Evolutionary conservation across 2,888 invertebrate genomes (phyloP).

Genomic region (Agriotes lineatus): DNA sequence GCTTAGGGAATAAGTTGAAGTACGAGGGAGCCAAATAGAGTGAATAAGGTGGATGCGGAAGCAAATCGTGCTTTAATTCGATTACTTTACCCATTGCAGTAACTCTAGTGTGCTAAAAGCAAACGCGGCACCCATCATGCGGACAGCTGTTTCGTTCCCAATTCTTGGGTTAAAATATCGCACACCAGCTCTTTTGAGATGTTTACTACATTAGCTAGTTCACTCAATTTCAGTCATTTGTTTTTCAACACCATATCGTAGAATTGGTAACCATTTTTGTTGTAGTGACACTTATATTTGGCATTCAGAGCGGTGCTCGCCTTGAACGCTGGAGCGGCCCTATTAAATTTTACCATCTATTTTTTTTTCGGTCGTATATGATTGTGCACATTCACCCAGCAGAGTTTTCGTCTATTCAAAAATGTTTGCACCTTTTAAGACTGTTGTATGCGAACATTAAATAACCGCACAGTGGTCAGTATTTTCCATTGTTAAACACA

Average conservation of each 20-base stretch:
- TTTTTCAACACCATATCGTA: not conserved
- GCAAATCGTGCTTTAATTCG: not conserved
- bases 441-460: too few relatives aligned
- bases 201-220: not conserved
- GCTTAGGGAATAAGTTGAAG: not conserved
- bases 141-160: not conserved
- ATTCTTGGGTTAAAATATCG: not conserved
- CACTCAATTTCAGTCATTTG: not conserved
- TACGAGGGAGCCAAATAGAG: not conserved
- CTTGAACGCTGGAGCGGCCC: not conserved
- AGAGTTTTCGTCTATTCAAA: not conserved
- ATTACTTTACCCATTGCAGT: not conserved
- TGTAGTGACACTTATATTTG: not conserved
- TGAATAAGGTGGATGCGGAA: not conserved
- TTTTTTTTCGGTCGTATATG: slow-evolving; percentile 1
- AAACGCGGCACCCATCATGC: not conserved
- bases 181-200: not conserved
- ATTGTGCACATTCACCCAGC: not conserved
- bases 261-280: not conserved
- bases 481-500: too few relatives aligned
- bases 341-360: not conserved
- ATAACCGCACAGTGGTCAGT: too few relatives aligned
- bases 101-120: too few relatives aligned
- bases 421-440: not conserved
- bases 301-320: not conserved